These are phyloP conservation scores for Lucilia cuprina DNA, from an alignment of 1,140 invertebrate species.

Conservation along the genomic window DNA sequence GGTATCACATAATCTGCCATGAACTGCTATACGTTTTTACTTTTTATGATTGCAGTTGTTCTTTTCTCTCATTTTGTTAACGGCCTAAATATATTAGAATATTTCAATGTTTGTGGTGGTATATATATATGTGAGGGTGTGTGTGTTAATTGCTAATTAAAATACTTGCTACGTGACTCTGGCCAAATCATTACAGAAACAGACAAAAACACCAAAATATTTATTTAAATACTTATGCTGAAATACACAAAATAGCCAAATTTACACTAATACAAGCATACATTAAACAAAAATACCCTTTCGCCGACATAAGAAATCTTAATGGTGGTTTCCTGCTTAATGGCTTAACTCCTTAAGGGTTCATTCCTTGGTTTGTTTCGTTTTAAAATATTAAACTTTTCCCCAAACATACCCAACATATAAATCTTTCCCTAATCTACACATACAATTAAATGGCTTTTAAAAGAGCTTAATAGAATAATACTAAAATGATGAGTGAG, in stretches of 20 bases:
- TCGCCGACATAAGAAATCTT: background rate
- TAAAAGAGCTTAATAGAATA: no score
- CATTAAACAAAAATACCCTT: background rate
- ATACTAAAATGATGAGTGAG: no score
- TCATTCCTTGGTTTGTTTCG: no score
- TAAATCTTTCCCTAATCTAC: no score
- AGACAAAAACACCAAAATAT: background rate
- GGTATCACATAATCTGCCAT: no score
- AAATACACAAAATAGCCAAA: background rate
- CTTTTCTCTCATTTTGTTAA: background rate
- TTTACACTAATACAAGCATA: background rate
- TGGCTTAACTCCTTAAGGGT: no score
- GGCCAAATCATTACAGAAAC: background rate
- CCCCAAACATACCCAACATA: no score
- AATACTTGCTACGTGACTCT: slow-evolving; percentile 24
- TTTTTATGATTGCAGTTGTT: background rate
- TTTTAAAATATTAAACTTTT: no score
- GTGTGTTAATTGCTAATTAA: slow-evolving; percentile 27
- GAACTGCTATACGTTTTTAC: no score
- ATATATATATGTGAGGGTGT: background rate
- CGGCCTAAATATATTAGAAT: background rate
- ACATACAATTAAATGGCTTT: no score
- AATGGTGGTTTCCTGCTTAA: background rate
- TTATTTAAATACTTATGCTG: background rate
- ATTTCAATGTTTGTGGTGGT: background rate